Conservation (phyloP, 2,797 vertebrate genomes). For the Acanthiza pusilla region DNA sequence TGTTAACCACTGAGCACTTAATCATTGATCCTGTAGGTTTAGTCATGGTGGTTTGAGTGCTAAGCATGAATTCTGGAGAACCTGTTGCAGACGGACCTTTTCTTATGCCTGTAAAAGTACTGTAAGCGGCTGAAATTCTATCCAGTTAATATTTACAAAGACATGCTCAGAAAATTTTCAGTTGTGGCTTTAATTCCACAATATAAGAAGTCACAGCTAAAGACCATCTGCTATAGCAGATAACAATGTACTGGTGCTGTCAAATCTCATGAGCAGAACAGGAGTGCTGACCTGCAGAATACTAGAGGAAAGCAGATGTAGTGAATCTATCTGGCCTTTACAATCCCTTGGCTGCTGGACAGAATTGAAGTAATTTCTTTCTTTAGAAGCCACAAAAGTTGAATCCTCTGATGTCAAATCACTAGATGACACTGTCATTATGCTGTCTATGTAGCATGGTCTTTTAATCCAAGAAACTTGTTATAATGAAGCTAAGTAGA, state of each 20-base stretch:
- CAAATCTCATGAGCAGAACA: not conserved
- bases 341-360: not conserved
- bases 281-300: not conserved
- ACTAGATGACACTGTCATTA: rapidly evolving
- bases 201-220: not conserved
- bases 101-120: not conserved
- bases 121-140: not conserved
- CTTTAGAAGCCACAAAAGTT: not conserved
- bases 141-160: not conserved
- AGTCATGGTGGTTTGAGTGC: not conserved
- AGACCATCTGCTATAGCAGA: not conserved
- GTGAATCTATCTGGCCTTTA: not conserved
- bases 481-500: not conserved
- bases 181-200: not conserved
- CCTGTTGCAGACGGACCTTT: not conserved
- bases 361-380: not conserved
- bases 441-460: not conserved
- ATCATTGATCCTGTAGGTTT: not conserved
- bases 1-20: not conserved
- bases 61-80: not conserved
- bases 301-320: not conserved
- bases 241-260: not conserved
- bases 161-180: not conserved
- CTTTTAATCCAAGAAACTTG: not conserved
- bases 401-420: not conserved